Evolutionary conservation across 2,888 invertebrate genomes (phyloP).

Genomic region (Diabrotica balteata): DNA sequence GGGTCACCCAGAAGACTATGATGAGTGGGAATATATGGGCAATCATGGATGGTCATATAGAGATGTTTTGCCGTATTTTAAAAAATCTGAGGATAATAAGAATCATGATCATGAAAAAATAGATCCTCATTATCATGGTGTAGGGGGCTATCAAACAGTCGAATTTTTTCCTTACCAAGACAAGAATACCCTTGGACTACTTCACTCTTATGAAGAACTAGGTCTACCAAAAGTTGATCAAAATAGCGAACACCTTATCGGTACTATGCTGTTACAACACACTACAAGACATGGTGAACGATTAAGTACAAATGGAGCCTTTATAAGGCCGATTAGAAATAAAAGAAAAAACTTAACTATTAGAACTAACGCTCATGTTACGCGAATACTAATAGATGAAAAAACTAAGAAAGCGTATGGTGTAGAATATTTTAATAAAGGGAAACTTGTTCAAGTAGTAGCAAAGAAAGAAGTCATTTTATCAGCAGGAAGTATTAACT

Average conservation of each 20-base stretch:
- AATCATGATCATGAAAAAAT: constrained; percentile 61
- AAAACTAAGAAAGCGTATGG: constrained; percentile 63
- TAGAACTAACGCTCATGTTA: constrained; percentile 63
- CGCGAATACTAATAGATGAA: constrained; percentile 67
- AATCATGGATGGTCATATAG: constrained; percentile 70
- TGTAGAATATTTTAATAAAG: constrained; percentile 63
- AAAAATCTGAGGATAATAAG: constrained; percentile 70
- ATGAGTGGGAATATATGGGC: constrained; percentile 69
- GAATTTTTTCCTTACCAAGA: constrained; percentile 71
- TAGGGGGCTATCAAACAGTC: constrained; percentile 70
- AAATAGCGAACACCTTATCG: constrained; percentile 66
- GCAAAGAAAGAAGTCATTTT: constrained; percentile 70
- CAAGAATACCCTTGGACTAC: constrained; percentile 64
- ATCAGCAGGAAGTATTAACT: constrained; percentile 68
- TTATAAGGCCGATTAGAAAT: constrained; percentile 70
- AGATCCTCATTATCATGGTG: constrained; percentile 66
- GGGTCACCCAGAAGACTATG: constrained; percentile 68
- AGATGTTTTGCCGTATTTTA: constrained; percentile 75
- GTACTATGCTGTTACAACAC: constrained; percentile 69
- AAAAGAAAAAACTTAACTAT: constrained; percentile 64
- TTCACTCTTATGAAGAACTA: constrained; percentile 69
- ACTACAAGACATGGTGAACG: constrained; percentile 69
- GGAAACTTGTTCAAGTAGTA: constrained; percentile 59
- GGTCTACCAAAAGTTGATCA: constrained; percentile 68
- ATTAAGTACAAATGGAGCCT: constrained; percentile 70